Conservation (phyloP, 2,797 vertebrate genomes). For the Kryptolebias ocellatus region DNA sequence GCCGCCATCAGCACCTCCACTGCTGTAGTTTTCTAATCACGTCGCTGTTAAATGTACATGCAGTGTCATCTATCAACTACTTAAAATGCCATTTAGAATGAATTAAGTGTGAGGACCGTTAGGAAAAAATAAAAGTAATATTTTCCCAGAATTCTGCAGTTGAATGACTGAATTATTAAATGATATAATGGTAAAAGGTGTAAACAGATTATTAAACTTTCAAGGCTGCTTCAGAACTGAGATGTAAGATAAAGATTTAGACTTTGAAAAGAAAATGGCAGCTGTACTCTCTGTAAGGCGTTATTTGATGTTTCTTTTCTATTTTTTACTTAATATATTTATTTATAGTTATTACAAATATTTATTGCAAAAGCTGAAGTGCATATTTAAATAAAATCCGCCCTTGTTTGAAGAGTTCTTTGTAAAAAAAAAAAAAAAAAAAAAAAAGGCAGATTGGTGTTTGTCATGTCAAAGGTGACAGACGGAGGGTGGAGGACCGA, state of each 20-base stretch:
- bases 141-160: neutral
- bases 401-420: too few species aligned
- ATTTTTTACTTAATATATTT: too few species aligned
- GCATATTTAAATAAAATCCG: too few species aligned
- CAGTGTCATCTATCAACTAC: neutral
- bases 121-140: neutral
- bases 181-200: constrained; percentile 3
- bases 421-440: too few species aligned
- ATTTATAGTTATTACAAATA: too few species aligned
- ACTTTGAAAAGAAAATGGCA: neutral
- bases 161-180: neutral
- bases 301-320: neutral
- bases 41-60: constrained; percentile 1
- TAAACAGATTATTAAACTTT: constrained; percentile 7
- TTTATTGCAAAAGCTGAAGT: too few species aligned
- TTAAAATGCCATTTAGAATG: neutral
- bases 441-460: too few species aligned
- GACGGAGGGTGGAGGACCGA: too few species aligned
- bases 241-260: too few species aligned
- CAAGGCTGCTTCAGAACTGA: constrained; percentile 5
- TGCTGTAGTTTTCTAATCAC: neutral
- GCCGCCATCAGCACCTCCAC: neutral
- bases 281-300: neutral
- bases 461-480: too few species aligned
- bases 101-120: neutral